phyloP scores from a whole-genome alignment of 2,888 invertebrate genomes.

The Microchrysa polita region DNA sequence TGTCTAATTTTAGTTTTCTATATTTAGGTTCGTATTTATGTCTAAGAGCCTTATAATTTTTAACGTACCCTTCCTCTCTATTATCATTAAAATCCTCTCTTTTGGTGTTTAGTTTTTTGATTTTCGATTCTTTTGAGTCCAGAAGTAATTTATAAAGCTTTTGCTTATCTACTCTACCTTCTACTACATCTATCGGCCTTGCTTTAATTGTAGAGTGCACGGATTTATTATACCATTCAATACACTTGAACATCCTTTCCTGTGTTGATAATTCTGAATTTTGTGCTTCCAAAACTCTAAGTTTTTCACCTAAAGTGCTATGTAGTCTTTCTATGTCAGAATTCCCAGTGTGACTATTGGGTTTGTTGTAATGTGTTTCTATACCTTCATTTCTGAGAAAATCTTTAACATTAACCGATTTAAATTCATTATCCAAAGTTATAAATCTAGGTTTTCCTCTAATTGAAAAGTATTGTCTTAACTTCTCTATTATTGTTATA shows the following conservation, averaged over 20 bases:
- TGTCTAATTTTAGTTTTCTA: slow-evolving; percentile 14
- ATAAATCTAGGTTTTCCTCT: neutral
- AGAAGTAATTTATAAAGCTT: too few species aligned
- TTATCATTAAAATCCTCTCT: slow-evolving; percentile 35
- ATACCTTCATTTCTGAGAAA: neutral
- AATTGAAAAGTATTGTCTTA: too few species aligned
- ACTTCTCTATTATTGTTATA: too few species aligned
- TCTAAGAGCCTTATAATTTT: slow-evolving; percentile 46
- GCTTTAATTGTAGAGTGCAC: slow-evolving; percentile 43
- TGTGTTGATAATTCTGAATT: neutral
- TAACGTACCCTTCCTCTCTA: slow-evolving; percentile 36
- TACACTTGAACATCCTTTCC: slow-evolving; percentile 39
- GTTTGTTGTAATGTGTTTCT: neutral
- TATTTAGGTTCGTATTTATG: slow-evolving; percentile 50
- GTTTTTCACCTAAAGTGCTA: neutral
- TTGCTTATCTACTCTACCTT: slow-evolving; percentile 20
- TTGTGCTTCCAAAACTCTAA: neutral
- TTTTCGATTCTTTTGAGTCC: slow-evolving; percentile 21
- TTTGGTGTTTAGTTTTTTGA: slow-evolving; percentile 33
- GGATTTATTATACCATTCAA: slow-evolving; percentile 46
- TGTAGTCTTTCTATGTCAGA: neutral
- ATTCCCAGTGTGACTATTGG: slow-evolving; percentile 4
- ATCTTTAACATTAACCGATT: slow-evolving; percentile 1
- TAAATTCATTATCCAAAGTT: slow-evolving; percentile 17
- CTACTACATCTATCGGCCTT: slow-evolving; percentile 10